Evolutionary conservation across 2,797 vertebrate genomes (phyloP), one percentile per base, ranked within the genome.

Genomic region (Microctenopoma lineatum): DNA sequence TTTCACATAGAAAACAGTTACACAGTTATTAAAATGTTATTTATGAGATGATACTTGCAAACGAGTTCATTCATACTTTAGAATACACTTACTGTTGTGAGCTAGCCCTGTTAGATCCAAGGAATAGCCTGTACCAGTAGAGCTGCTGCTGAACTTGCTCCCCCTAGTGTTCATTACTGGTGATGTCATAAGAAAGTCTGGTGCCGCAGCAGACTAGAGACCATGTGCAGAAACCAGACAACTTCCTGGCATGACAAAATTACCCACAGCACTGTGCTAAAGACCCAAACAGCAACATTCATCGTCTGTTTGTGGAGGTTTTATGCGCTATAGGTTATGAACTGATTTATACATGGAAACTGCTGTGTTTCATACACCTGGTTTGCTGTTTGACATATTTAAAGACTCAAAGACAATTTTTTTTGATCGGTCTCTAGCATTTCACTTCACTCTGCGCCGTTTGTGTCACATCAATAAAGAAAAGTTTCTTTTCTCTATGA

Each of bases 401-500:
- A 21, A 21, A 21, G 21, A 21, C 21, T 21, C 21, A 21, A 21
- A 21, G 21, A 21, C 1, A 21, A 48, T 55, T 42, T 71, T 87
- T 65, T 68, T 21, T 76, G 56, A 76, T 55, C 46, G 81, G 51
- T 85, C 80, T 60, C 42, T 83, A 77, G 63, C 75, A 68, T 89
- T 80, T 84, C 66, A 81, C n/a, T 80, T 84, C 67, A 81, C n/a
- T 57, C 58, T 34, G 42, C 14, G 47, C 73, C 52, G 54, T 80
- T 83, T 84, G 63, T 83, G 66, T 71, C 84, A 75, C 74, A 72
- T 57, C 62, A 77, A 71, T 51, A 71, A 67, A 64, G 76, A 68
- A 66, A 18, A 57, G 71, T 80, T 66, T 79, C 77, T 84, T 91
- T 89, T 90, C 84, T 92, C 80, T 90, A 83, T 92, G 65, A 90